These are phyloP conservation scores for Myiothlypis chrysogaster DNA, from an alignment of 2,797 vertebrate species.

Conservation along the genomic window DNA sequence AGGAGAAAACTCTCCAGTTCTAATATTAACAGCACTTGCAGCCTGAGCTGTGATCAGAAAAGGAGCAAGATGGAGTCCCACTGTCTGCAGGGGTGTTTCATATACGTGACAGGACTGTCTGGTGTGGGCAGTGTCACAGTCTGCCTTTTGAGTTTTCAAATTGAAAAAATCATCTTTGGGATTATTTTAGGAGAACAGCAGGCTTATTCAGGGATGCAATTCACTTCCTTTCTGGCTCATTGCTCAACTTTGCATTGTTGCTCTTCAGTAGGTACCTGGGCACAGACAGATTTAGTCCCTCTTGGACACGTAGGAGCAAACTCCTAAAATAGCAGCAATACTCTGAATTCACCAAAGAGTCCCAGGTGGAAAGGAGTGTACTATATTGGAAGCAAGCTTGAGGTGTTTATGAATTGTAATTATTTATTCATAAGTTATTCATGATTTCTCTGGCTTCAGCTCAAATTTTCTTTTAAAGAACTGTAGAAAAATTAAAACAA, in stretches of 20 bases:
- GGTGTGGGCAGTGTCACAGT: conserved; percentile 44
- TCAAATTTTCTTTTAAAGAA: conserved; percentile 50
- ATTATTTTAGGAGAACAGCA: conserved; percentile 58
- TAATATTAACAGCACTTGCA: conserved; percentile 8
- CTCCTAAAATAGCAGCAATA: not conserved
- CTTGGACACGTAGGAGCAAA: not conserved
- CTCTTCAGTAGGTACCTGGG: not conserved
- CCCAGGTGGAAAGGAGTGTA: not conserved
- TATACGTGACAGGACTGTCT: not conserved
- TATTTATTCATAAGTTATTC: conserved; percentile 73
- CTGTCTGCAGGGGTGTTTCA: conserved; percentile 18
- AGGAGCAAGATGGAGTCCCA: not conserved
- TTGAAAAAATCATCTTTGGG: not conserved
- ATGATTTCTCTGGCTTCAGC: conserved; percentile 56
- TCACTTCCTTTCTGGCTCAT: conserved; percentile 34
- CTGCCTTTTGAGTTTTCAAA: conserved; percentile 9
- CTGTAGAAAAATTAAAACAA: conserved; percentile 60
- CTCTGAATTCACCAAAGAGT: conserved; percentile 1
- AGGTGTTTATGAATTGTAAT: conserved; percentile 70
- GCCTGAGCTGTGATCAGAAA: not conserved
- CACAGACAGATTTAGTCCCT: not conserved
- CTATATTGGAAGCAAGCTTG: not conserved
- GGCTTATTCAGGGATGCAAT: conserved; percentile 15
- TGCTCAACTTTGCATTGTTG: conserved; percentile 10
- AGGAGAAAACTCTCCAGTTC: not conserved